phyloP scores from a whole-genome alignment of 2,797 vertebrate species.

The Mormyrus hasselquistii region DNA sequence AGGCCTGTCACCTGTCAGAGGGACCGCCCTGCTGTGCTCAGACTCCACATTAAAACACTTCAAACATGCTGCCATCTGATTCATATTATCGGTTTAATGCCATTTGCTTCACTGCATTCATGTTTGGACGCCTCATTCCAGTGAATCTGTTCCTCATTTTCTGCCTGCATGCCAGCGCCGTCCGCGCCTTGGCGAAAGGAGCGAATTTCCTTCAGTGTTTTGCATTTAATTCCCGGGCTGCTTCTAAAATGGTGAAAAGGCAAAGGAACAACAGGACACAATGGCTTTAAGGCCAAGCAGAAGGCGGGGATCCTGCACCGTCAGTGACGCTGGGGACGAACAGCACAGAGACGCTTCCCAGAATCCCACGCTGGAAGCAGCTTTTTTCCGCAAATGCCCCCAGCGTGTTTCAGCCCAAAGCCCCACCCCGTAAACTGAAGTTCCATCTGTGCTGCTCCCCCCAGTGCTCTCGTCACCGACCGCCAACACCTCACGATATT shows the following conservation, averaged over 20 bases:
- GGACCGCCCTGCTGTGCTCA: neutral
- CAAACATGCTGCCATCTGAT: neutral
- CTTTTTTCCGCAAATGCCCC: too few species aligned
- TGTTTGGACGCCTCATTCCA: neutral
- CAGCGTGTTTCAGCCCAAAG: neutral
- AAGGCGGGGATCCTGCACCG: neutral
- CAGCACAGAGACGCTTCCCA: neutral
- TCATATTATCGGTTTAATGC: neutral
- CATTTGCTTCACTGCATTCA: neutral
- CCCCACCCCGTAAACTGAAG: neutral
- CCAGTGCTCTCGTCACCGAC: neutral
- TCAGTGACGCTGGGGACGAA: neutral
- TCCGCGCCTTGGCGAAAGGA: neutral
- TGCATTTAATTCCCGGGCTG: neutral
- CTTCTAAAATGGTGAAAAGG: conserved; percentile 5
- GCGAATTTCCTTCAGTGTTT: neutral
- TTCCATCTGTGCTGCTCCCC: neutral
- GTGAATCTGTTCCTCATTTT: neutral
- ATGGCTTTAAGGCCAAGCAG: neutral
- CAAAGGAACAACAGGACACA: neutral
- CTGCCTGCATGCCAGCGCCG: neutral
- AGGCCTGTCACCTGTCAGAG: neutral
- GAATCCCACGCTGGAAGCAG: neutral
- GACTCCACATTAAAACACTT: neutral
- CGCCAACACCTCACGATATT: neutral